Conservation (phyloP, 2,888 invertebrate species). For the Cryptus armator region DNA sequence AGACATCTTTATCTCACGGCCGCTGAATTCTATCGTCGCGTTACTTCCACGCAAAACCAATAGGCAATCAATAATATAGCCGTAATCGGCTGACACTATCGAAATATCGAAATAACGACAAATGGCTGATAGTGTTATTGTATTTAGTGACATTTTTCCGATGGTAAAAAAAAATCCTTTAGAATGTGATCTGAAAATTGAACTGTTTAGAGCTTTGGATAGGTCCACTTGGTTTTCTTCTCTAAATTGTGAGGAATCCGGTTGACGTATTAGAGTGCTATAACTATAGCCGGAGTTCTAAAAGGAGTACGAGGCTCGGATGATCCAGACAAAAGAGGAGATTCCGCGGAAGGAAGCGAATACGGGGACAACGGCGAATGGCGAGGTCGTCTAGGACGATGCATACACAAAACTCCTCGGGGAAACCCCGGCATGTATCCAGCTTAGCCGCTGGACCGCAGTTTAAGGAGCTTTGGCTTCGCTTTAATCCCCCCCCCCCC, state of each 20-base stretch:
- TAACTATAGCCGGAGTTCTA: slow-evolving; percentile 42
- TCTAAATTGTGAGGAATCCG: background rate
- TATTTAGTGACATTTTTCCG: background rate
- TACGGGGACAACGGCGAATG: slow-evolving; percentile 58
- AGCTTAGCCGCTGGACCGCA: slow-evolving; percentile 84
- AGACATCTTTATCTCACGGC: slow-evolving; percentile 13
- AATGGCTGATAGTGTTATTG: background rate
- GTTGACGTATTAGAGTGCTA: slow-evolving; percentile 20
- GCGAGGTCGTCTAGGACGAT: slow-evolving; percentile 71
- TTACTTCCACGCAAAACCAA: background rate
- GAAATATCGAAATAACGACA: background rate
- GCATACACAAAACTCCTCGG: slow-evolving; percentile 66
- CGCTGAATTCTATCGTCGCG: background rate
- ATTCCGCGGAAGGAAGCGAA: slow-evolving; percentile 60
- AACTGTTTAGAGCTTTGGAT: background rate
- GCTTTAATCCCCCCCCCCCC: slow-evolving; percentile 80
- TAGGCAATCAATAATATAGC: background rate
- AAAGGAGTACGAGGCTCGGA: slow-evolving; percentile 71
- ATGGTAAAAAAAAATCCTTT: background rate
- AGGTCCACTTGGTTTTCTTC: background rate
- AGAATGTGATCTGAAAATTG: background rate
- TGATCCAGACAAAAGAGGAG: slow-evolving; percentile 83
- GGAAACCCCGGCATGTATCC: slow-evolving; percentile 83
- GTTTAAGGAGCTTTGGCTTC: slow-evolving; percentile 85
- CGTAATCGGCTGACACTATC: background rate